Percentiles rank a stretch among this genome's conserved stretches.
phyloP scores from a whole-genome alignment of 2,797 vertebrate species.

The Chromis chromis region DNA sequence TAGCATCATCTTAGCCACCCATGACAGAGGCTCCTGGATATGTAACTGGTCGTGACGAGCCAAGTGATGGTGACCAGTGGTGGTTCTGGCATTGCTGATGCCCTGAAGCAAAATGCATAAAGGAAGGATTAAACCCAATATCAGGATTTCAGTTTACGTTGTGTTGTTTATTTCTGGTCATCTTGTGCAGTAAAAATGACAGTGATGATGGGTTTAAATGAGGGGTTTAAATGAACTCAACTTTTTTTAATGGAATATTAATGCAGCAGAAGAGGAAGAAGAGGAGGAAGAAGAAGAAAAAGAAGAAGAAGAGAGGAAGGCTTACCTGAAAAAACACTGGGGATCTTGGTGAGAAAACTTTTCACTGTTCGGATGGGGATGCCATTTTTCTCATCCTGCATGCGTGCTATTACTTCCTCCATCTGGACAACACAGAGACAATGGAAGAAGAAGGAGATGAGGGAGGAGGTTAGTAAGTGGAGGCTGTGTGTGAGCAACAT shows the following conservation, averaged over 20 bases:
- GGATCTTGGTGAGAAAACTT: conserved; percentile 98
- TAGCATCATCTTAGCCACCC: background rate
- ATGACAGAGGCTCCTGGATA: background rate
- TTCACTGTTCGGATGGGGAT: conserved; percentile 98
- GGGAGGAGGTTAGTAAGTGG: conserved; percentile 7
- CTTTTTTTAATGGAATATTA: background rate
- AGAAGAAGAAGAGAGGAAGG: background rate
- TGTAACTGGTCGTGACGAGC: conserved; percentile 11
- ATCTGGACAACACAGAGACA: conserved; percentile 84
- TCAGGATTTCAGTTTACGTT: background rate
- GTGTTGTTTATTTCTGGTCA: background rate
- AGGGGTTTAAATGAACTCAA: conserved; percentile 18
- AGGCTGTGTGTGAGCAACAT: conserved; percentile 15
- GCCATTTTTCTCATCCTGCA: conserved; percentile 98
- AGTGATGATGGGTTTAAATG: background rate
- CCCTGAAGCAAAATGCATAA: background rate
- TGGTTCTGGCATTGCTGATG: background rate
- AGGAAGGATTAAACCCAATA: background rate
- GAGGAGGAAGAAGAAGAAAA: too few relatives aligned
- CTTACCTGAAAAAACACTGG: conserved; percentile 98
- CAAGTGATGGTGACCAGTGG: conserved; percentile 3
- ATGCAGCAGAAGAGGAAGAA: too few relatives aligned
- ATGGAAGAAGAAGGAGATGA: conserved; percentile 11
- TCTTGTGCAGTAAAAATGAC: background rate
- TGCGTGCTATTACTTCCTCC: conserved; percentile 96